phyloP scores from a whole-genome alignment of 2,888 invertebrate genomes.

The Scaptomyza parva region DNA sequence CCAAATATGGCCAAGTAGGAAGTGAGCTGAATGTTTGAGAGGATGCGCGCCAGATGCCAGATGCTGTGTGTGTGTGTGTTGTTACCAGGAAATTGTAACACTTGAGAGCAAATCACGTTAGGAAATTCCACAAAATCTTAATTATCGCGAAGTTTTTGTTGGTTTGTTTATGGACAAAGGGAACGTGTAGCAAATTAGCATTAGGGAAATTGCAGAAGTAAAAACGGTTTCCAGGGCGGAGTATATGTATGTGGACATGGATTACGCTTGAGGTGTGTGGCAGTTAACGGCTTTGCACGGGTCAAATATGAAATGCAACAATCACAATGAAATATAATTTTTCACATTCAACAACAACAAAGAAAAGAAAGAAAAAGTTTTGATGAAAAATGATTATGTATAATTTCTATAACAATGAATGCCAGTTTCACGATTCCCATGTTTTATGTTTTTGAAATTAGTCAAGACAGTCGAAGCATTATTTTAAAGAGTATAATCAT shows the following conservation, averaged over 20 bases:
- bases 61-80: too few species aligned
- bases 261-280: constrained; percentile 13
- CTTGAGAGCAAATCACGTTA: constrained; percentile 46
- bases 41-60: constrained; percentile 59
- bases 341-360: background rate
- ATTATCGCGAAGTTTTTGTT: constrained; percentile 34
- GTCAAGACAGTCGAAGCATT: background rate
- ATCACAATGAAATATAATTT: background rate
- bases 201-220: constrained; percentile 40
- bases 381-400: background rate
- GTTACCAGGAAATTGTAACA: constrained; percentile 69
- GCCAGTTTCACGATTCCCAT: background rate
- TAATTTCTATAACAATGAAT: background rate
- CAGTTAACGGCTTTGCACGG: background rate
- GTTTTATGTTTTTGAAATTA: background rate
- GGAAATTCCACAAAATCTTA: constrained; percentile 75
- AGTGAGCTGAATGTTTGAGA: constrained; percentile 48
- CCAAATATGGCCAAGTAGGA: constrained; percentile 61
- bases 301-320: background rate
- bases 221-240: background rate
- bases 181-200: constrained; percentile 43
- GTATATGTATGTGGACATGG: constrained; percentile 14
- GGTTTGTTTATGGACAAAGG: constrained; percentile 14
- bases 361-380: background rate
- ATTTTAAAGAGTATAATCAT: background rate